These are phyloP conservation scores for Pogonophryne albipinna DNA, from an alignment of 2,797 vertebrate species.

Conservation along the genomic window DNA sequence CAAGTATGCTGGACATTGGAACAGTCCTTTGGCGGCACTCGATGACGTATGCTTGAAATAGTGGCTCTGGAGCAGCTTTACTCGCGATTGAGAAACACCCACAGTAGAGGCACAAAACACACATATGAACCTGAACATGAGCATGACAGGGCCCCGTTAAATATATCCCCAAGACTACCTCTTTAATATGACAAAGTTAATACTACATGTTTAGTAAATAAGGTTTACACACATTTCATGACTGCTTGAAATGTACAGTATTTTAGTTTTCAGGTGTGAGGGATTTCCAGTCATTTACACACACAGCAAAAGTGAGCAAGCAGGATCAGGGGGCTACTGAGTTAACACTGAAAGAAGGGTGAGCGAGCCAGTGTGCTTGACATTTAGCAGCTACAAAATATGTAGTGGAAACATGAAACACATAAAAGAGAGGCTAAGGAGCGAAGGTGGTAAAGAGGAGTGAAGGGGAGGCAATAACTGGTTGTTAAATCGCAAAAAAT, in stretches of 20 bases:
- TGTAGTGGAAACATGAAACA: constrained; percentile 21
- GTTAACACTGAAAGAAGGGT: constrained; percentile 27
- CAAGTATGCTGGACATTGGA: too few species aligned
- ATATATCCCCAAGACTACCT: not conserved
- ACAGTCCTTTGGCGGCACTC: too few species aligned
- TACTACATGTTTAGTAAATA: not conserved
- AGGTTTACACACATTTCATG: not conserved
- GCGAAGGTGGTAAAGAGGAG: not conserved
- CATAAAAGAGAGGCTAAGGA: constrained; percentile 6
- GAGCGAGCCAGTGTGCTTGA: constrained; percentile 24
- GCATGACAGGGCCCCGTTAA: too few species aligned
- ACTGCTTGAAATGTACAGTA: not conserved
- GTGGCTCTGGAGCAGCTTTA: too few species aligned
- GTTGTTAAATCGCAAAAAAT: constrained; percentile 6
- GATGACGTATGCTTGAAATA: too few species aligned
- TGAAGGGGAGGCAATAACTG: constrained; percentile 3
- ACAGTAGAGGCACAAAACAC: too few species aligned
- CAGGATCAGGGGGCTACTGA: constrained; percentile 36
- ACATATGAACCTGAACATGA: too few species aligned
- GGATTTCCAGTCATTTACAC: constrained; percentile 16
- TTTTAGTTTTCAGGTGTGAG: not conserved
- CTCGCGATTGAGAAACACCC: too few species aligned
- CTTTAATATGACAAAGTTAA: not conserved
- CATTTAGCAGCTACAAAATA: constrained; percentile 44
- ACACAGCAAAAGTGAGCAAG: constrained; percentile 23